Base-by-base conservation (phyloP, 2,113 vertebrate genomes). In the Carettochelys insculpta region DNA sequence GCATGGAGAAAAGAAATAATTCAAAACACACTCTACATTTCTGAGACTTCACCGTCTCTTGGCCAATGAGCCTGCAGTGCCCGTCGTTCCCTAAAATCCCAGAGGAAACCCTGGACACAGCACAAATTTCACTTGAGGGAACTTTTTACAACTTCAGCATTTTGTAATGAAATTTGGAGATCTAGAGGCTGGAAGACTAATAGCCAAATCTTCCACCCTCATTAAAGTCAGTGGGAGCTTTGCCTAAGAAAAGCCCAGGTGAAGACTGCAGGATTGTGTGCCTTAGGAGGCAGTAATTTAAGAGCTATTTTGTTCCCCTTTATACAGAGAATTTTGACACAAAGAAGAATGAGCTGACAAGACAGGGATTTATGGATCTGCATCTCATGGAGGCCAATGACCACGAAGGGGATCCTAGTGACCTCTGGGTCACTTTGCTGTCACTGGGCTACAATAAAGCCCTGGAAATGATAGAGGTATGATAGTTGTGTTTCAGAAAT, bases 331-430 rank as follows among this genome's bases (percentile, higher is more conserved):
- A 98, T 97, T 99, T 99, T 97, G 98, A 99, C 88, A 99, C 98
- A 96, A 99, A 98, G 96, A 99, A 97, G 94, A 99, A 99, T 80
- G 98, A 99, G 83, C 97, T 99, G 85, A 99, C 99, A 6, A 98
- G 95, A 27, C 98, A 99, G 92, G 99, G 99, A 85, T 99, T 99
- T 96, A 96, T 99, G 98, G 99, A 99, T 96, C 97, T 99, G 95
- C 99, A 99, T 93, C 97, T 99, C 50, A 99, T 99, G 99, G 99
- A 99, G 97, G 99, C 98, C 91, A 98, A 97, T 17, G 99, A 99
- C 90, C 97, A 95, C 56, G 98, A 98, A 34, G 99, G 99, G 87
- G 98, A 99, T 95, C 97, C 98, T 27, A 91, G 96, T 85, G 98
- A 99, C 94, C 97, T 99, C 10, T 99, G 99, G 99, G 96, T 99